phyloP scores from a whole-genome alignment of 2,888 invertebrate genomes.

The Drosophila percnosoma region DNA sequence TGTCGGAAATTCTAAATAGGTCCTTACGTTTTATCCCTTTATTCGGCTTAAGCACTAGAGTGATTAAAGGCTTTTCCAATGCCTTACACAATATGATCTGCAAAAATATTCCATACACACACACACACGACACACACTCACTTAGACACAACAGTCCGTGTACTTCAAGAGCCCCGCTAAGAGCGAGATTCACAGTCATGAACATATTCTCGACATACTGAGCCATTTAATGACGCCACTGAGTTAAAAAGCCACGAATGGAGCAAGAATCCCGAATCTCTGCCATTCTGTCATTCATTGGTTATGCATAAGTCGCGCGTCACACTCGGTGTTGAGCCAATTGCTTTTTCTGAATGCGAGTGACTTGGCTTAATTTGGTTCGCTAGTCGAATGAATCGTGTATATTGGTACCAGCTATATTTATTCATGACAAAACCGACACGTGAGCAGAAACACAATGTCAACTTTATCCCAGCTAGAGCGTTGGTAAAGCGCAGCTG shows the following conservation, averaged over 20 bases:
- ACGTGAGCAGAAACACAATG: slow-evolving; percentile 57
- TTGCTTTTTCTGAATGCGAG: slow-evolving; percentile 11
- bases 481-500: neutral
- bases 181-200: slow-evolving; percentile 35
- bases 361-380: slow-evolving; percentile 12
- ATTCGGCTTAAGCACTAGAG: slow-evolving; percentile 17
- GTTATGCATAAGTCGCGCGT: slow-evolving; percentile 39
- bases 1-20: slow-evolving; percentile 26
- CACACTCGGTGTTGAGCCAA: slow-evolving; percentile 1
- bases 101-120: slow-evolving; percentile 27
- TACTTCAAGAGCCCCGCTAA: neutral
- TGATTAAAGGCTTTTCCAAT: slow-evolving; percentile 51
- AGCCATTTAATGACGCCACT: slow-evolving; percentile 70
- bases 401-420: slow-evolving; percentile 51
- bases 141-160: slow-evolving; percentile 39
- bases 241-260: slow-evolving; percentile 41
- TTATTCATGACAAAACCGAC: slow-evolving; percentile 63
- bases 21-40: slow-evolving; percentile 1
- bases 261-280: slow-evolving; percentile 40
- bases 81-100: slow-evolving; percentile 34
- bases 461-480: slow-evolving; percentile 5
- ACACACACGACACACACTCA: neutral
- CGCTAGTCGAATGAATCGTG: slow-evolving; percentile 7
- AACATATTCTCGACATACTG: slow-evolving; percentile 60
- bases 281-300: slow-evolving; percentile 52